Conservation (phyloP, 2,888 invertebrate species). For the Quadroppia sp. region DNA sequence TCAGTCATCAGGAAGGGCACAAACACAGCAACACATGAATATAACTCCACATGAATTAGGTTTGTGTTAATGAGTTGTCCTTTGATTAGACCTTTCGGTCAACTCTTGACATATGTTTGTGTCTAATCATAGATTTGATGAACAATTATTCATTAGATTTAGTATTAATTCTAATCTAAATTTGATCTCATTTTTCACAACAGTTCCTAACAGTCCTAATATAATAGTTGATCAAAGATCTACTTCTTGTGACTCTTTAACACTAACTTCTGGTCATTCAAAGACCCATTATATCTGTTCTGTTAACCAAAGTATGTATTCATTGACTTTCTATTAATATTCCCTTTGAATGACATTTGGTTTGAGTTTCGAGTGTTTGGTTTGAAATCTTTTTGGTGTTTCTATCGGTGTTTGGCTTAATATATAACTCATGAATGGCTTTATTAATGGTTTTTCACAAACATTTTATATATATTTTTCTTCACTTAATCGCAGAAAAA, state of each 20-base stretch:
- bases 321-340: neutral
- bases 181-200: neutral
- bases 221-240: neutral
- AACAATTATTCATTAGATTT: too few species aligned
- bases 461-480: neutral
- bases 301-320: conserved; percentile 6
- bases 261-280: neutral
- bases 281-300: neutral
- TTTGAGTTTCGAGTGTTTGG: neutral
- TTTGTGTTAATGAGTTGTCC: neutral
- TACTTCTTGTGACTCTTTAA: conserved; percentile 24
- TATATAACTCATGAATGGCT: neutral
- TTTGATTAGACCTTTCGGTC: too few species aligned
- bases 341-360: neutral
- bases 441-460: neutral
- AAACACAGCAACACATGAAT: neutral
- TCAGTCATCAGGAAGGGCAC: neutral
- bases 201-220: neutral
- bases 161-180: neutral
- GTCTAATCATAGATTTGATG: too few species aligned
- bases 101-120: too few species aligned
- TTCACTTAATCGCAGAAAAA: neutral
- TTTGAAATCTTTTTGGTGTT: neutral
- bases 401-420: neutral
- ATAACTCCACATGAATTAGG: neutral